Evolutionary conservation across 2,888 invertebrate species (phyloP).

Genomic region (Chaitophorus viminalis): DNA sequence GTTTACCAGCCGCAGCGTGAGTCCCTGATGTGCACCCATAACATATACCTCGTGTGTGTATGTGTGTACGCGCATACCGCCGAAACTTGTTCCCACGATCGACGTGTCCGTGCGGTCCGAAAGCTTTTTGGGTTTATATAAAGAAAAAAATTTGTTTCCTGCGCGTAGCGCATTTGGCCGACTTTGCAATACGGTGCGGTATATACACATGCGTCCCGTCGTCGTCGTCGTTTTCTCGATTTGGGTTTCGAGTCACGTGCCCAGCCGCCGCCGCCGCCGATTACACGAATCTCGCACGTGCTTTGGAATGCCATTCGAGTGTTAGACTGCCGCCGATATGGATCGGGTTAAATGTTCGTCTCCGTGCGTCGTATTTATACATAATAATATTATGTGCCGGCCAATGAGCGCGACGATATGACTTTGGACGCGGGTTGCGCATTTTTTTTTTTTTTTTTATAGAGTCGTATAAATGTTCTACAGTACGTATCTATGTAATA

Average conservation of each 20-base stretch:
- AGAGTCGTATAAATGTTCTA: too few relatives aligned
- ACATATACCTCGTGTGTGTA: neutral
- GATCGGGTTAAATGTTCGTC: conserved; percentile 26
- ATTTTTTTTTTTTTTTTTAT: too few relatives aligned
- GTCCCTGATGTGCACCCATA: conserved; percentile 26
- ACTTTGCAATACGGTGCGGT: too few relatives aligned
- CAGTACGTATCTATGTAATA: too few relatives aligned
- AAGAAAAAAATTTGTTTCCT: neutral
- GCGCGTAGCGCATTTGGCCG: too few relatives aligned
- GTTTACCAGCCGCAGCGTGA: neutral
- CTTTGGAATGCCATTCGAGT: conserved; percentile 38
- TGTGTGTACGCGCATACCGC: neutral
- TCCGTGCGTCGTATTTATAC: neutral
- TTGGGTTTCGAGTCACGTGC: conserved; percentile 19
- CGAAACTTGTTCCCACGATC: conserved; percentile 48
- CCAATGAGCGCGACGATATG: neutral
- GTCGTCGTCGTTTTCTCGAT: neutral
- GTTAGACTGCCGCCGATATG: conserved; percentile 8
- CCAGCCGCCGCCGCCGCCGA: neutral
- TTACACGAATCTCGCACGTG: conserved; percentile 25
- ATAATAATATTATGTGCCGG: neutral
- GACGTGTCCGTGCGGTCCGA: neutral
- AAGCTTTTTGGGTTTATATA: conserved; percentile 4
- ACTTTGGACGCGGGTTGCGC: neutral
- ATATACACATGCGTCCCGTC: neutral